Base-by-base conservation (phyloP, 2,888 invertebrate genomes). In the Thera obeliscata region DNA sequence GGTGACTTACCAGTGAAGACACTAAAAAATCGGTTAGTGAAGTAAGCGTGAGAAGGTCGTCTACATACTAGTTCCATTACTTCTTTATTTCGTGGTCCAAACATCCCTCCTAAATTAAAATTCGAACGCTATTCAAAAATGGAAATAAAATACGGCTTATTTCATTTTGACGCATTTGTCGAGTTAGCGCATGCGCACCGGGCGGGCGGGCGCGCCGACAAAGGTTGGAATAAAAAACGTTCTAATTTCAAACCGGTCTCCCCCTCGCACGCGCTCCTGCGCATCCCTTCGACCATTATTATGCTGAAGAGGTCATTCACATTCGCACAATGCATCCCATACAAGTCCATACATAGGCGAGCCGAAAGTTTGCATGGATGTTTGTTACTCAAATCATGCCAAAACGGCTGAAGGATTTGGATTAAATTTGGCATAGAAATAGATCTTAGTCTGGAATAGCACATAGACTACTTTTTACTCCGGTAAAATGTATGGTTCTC, bases 201-300 rank as follows among this genome's bases (percentile, higher is more conserved):
- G 92, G 91, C 90, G 89, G 90, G 84, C 87, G 89, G 89, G 84
- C 87, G 84, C 86, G 85, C 91, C 92, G 92, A 93, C 93, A 93
- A 93, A 92, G 89, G 85, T 60, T 82, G 76, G 78, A 84, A 87
- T 87, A 89, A 89, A 91, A 93, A 92, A 90, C 91, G 92, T 91
- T 93, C 93, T 93, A 93, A 93, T 92, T 93, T 91, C 86, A 92
- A 93, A 93, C 93, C 91, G 91, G 93, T 92, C 88, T 87, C 91
- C 88, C 88, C 89, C 83, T 81, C 83, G 91, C 90, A 86, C 88
- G 91, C 91, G 90, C 91, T 88, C 90, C 89, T 90, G 92, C 93
- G 92, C 92, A 93, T 93, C 93, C 92, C 91, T 89, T 84, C 83
- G 77, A 78, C 88, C 89, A 90, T 90, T 91, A 90, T 91, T 91